Percentiles rank a stretch among this genome's conserved stretches.
Evolutionary conservation across 2,113 vertebrate species (phyloP).

Genomic region (Tamias sibiricus): DNA sequence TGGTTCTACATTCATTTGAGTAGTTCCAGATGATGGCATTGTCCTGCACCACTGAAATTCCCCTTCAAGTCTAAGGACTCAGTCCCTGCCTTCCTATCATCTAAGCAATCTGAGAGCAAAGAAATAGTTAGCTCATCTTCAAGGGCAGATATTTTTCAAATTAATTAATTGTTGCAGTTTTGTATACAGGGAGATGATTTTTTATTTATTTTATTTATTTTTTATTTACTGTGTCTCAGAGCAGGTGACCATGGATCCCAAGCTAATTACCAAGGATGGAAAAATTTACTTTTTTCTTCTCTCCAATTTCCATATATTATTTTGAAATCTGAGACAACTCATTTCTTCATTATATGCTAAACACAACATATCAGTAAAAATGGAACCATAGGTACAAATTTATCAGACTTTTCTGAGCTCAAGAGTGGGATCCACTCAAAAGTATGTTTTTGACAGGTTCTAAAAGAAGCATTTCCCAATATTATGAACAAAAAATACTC

Average conservation of each 20-base stretch:
- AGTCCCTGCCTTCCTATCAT: conserved; percentile 86
- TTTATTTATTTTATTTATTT: background rate
- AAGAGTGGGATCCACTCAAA: conserved; percentile 87
- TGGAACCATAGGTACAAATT: conserved; percentile 81
- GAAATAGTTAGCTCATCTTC: conserved; percentile 92
- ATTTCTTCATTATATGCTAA: conserved; percentile 89
- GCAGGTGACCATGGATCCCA: background rate
- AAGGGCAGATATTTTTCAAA: conserved; percentile 91
- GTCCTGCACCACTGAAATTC: conserved; percentile 71
- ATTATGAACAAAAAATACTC: conserved; percentile 92
- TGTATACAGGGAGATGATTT: conserved; percentile 59
- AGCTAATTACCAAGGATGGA: background rate
- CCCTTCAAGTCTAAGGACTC: conserved; percentile 75
- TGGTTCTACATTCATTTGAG: conserved; percentile 80
- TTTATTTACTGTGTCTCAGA: background rate
- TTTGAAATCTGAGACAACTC: conserved; percentile 85
- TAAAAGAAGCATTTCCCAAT: conserved; percentile 92
- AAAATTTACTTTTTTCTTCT: conserved; percentile 42
- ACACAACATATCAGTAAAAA: conserved; percentile 92
- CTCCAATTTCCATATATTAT: conserved; percentile 59
- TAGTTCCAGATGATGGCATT: conserved; percentile 81
- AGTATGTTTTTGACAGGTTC: conserved; percentile 87
- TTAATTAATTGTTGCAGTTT: conserved; percentile 82
- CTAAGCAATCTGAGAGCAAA: conserved; percentile 93
- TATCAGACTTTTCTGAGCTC: conserved; percentile 54